phyloP scores from a whole-genome alignment of 2,888 invertebrate species.

The Leucophora obtusa region DNA sequence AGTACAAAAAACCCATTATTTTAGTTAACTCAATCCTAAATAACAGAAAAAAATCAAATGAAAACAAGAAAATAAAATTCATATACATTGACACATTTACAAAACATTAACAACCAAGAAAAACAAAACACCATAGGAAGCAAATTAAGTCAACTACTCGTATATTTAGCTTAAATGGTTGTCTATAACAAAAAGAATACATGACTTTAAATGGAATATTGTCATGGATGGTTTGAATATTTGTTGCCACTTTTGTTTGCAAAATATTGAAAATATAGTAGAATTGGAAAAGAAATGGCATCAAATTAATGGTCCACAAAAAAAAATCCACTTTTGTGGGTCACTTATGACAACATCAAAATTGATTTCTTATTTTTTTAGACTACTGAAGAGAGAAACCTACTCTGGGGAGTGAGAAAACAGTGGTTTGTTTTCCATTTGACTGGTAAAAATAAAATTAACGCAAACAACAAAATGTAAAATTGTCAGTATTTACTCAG shows the following conservation, averaged over 20 bases:
- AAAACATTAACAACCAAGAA: not conserved
- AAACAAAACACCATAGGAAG: not conserved
- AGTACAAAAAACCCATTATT: no score
- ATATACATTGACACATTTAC: not conserved
- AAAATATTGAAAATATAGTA: slow-evolving; percentile 1
- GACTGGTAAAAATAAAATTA: no score
- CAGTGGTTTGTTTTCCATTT: no score
- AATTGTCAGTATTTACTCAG: no score
- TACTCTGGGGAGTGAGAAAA: no score
- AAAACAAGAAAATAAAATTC: no score
- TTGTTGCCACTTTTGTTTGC: not conserved
- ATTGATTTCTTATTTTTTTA: slow-evolving; percentile 5
- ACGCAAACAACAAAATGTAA: no score
- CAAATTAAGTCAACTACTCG: no score
- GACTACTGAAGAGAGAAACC: not conserved
- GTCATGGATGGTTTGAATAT: not conserved
- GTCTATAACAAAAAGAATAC: no score
- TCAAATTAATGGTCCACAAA: slow-evolving; percentile 41
- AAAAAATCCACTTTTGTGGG: slow-evolving; percentile 30
- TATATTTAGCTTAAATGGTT: no score
- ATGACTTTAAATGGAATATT: no score
- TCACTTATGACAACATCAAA: slow-evolving; percentile 39
- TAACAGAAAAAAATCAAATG: not conserved
- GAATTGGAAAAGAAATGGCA: not conserved
- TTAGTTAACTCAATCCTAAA: no score